Evolutionary conservation across 2,113 vertebrate genomes (phyloP), one percentile per base, ranked within the genome.

Genomic region (Ptilorrhoa leucosticta): DNA sequence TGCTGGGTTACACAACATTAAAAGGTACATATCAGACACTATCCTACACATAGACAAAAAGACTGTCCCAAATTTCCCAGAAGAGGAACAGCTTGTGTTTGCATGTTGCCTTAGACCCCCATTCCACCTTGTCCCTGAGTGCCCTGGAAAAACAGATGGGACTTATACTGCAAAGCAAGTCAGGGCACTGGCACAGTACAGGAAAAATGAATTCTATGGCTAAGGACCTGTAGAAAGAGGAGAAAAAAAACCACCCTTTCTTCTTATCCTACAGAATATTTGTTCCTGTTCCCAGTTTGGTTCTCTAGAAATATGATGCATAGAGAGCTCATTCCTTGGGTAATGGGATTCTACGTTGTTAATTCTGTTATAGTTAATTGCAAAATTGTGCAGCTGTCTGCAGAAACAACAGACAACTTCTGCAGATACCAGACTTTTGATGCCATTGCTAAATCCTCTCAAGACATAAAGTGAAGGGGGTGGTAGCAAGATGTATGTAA

Each of bases 121-220:
- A 10, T 95, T 96, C 93, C 88, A 92, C 90, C 93, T 96, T 95
- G 96, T 97, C 92, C 96, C 79, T 56, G 91, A 73, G 86, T 94
- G 93, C 93, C 94, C 94, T 94, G 89, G 71, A 40, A 86, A 94
- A 95, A 96, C 95, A 96, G 95, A 97, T 96, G 96, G 96, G 94
- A 96, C 50, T 82, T 93, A n/a, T 2, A 88, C 76, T 0, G 15
- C 93, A 90, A 44, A 95, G 79, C 79, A 88, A 96, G 83, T 83
- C 79, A 88, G 50, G 92, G 60, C 71, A 70, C 63, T 86, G 79
- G 79, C 85, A 92, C 39, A 48, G 70, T 35, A 40, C 2, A 51
- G 90, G 75, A 65, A 80, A 83, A 83, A 85, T 58, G 7, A 85
- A 83, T 90, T 94, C 64, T 47, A 30, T 45, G 44, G 35, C 60